phyloP scores from a whole-genome alignment of 2,113 vertebrate genomes.

The Lepisosteus oculatus region DNA sequence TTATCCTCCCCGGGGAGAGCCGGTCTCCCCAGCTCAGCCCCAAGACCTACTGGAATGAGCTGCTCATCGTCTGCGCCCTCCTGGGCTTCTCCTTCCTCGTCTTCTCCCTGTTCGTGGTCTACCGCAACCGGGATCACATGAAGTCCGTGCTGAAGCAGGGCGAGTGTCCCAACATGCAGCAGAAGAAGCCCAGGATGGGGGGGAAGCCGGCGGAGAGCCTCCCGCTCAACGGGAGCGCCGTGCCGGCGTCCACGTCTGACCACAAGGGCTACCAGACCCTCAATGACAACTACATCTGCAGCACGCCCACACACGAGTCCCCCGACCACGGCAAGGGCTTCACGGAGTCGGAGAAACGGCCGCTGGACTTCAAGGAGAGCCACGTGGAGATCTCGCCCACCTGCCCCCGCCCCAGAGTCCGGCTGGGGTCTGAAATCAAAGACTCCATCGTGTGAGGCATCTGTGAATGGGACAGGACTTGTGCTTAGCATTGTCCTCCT shows the following conservation, averaged over 20 bases:
- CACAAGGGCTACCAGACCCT: constrained; percentile 94
- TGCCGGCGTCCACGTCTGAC: constrained; percentile 64
- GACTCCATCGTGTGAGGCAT: constrained; percentile 87
- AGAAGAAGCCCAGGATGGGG: constrained; percentile 68
- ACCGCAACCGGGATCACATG: constrained; percentile 76
- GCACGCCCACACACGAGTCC: constrained; percentile 72
- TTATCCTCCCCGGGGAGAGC: constrained; percentile 60
- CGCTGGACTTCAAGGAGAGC: constrained; percentile 79
- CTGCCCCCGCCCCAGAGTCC: constrained; percentile 84
- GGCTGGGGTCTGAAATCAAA: constrained; percentile 91
- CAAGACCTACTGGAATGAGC: constrained; percentile 91
- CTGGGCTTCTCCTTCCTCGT: constrained; percentile 68
- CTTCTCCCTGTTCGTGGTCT: constrained; percentile 75
- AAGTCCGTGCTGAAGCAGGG: constrained; percentile 85
- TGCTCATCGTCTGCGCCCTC: constrained; percentile 82
- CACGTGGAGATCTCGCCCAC: constrained; percentile 80
- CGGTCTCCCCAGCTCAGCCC: constrained; percentile 56
- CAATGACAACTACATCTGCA: constrained; percentile 79
- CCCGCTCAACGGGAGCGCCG: constrained; percentile 77
- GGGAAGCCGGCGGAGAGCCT: constrained; percentile 75
- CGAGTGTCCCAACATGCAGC: constrained; percentile 69
- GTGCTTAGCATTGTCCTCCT: too few species aligned
- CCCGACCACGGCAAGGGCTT: constrained; percentile 69
- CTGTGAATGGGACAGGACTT: too few species aligned
- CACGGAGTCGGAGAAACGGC: constrained; percentile 79